A percentile compares a stretch with the other conserved stretches of the same genome.
Evolutionary conservation across 2,113 vertebrate species (phyloP).

Genomic region (Chloropsis hardwickii): DNA sequence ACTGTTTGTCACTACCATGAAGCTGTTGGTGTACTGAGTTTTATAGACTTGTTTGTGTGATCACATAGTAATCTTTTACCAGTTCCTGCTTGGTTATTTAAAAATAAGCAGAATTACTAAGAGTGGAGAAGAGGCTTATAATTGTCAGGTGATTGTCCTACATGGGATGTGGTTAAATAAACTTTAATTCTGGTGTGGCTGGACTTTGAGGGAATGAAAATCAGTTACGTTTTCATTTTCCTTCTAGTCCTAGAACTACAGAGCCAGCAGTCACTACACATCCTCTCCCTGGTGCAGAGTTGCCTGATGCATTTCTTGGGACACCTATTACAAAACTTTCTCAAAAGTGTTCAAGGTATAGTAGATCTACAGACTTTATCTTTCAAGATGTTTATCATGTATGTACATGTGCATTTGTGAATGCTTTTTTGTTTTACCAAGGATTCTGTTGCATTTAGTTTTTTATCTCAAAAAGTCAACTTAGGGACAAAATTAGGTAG

Average conservation of each 20-base stretch:
- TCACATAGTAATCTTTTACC: neutral
- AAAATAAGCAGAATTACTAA: neutral
- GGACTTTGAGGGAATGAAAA: neutral
- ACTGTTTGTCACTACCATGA: neutral
- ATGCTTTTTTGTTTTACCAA: neutral
- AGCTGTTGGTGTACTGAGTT: neutral
- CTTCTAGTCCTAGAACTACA: constrained; percentile 66
- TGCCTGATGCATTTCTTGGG: constrained; percentile 83
- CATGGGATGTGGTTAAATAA: neutral
- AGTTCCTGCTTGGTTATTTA: neutral
- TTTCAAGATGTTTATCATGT: neutral
- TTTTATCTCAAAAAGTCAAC: neutral
- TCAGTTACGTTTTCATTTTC: neutral
- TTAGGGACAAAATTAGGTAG: neutral
- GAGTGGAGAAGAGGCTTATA: neutral
- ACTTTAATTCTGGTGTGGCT: neutral
- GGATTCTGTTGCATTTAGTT: neutral
- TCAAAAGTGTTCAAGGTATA: constrained; percentile 85
- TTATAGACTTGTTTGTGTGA: neutral
- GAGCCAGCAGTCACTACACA: constrained; percentile 24
- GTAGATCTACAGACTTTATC: neutral
- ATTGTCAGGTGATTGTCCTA: neutral
- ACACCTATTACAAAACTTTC: constrained; percentile 82
- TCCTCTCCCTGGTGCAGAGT: constrained; percentile 32
- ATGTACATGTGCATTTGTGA: rapidly evolving